Evolutionary conservation across 1,140 invertebrate genomes (phyloP).

Genomic region (Zaprionus ornatus): DNA sequence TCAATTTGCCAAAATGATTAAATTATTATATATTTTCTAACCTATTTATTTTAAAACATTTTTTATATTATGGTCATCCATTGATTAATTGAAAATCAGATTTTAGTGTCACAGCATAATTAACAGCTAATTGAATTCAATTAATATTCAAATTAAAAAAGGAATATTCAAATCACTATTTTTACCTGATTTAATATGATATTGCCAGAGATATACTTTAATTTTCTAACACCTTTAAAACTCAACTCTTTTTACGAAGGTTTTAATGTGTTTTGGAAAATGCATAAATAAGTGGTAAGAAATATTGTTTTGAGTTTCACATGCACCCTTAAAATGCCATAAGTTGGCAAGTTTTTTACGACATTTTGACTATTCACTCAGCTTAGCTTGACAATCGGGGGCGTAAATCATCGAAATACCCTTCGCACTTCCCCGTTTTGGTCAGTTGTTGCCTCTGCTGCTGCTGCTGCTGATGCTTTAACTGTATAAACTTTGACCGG

Average conservation of each 20-base stretch:
- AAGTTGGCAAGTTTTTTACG: not conserved
- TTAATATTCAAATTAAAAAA: too few relatives aligned
- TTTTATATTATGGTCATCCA: too few relatives aligned
- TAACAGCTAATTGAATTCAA: too few relatives aligned
- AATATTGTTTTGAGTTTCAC: constrained; percentile 1
- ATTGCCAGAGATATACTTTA: not conserved
- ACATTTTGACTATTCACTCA: not conserved
- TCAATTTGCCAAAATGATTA: not conserved
- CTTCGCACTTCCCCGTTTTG: not conserved
- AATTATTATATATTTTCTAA: not conserved
- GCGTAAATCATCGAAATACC: not conserved
- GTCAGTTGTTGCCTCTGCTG: not conserved
- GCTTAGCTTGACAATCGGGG: not conserved
- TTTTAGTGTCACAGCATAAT: too few relatives aligned
- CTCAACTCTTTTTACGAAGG: not conserved
- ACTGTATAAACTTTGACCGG: constrained; percentile 33
- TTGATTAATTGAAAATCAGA: too few relatives aligned
- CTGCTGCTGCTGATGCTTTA: not conserved
- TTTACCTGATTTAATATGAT: too few relatives aligned
- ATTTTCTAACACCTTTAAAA: not conserved
- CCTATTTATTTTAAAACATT: too few relatives aligned
- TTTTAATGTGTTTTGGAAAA: not conserved
- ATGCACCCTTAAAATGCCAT: not conserved
- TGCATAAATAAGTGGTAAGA: not conserved
- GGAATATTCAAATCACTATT: too few relatives aligned